These are phyloP conservation scores for Anguilla japonica DNA, from an alignment of 2,113 vertebrate genomes.

Conservation along the genomic window DNA sequence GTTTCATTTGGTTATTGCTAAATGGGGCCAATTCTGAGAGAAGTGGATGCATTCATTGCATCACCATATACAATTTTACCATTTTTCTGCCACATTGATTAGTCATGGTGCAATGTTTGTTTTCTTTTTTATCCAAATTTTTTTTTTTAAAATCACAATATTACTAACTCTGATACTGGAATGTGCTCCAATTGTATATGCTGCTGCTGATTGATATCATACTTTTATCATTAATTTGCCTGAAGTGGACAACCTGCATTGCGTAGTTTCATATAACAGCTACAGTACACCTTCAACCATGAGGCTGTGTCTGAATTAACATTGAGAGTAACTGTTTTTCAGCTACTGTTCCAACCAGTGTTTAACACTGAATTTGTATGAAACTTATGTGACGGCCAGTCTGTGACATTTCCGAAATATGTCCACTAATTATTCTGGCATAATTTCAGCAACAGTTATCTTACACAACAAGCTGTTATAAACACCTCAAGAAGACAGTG, in stretches of 20 bases:
- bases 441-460: background rate
- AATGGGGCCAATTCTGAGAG: too few relatives aligned
- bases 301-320: background rate
- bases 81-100: too few relatives aligned
- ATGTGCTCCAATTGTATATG: background rate
- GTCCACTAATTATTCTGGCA: background rate
- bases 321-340: background rate
- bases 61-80: too few relatives aligned
- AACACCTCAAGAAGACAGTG: conserved; percentile 1
- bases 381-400: conserved; percentile 1
- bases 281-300: too few relatives aligned
- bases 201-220: background rate
- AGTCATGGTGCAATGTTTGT: too few relatives aligned
- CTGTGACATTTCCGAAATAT: conserved; percentile 3
- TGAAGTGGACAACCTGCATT: background rate
- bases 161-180: too few relatives aligned
- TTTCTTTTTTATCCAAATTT: too few relatives aligned
- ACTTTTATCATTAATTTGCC: background rate
- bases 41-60: too few relatives aligned
- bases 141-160: too few relatives aligned
- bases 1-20: too few relatives aligned
- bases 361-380: background rate
- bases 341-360: background rate
- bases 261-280: too few relatives aligned
- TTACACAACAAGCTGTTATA: background rate